Base-by-base conservation (phyloP, 2,113 vertebrate species). In the Dipodomys ordii region DNA sequence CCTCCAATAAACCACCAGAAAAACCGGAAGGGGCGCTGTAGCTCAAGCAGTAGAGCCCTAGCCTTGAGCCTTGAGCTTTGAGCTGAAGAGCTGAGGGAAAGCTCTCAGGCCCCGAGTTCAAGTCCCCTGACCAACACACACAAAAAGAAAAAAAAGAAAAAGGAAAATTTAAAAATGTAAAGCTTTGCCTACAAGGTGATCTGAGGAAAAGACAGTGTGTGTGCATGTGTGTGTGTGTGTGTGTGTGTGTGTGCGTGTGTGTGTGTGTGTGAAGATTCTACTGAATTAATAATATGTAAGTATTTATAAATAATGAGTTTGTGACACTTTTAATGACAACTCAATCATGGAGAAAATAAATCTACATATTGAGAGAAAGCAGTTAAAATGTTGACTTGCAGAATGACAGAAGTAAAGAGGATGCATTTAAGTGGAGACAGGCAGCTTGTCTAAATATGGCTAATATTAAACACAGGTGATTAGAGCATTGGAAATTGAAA, bases 391-490 rank as follows among this genome's bases (percentile, higher is more conserved):
- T 97, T 96, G 96, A 93, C 78, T 88, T 95, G 86, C 83, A 93
- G 97, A 95, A 92, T 98, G 98, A 98, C 96, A 97, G 96, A 97
- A 15, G 25, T 81, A 94, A 94, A 90, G 87, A 92, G 89, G 67
- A 89, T 76, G 68, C 80, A 27, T 98, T 80, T 89, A 93, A 97
- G 69, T 65, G 69, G 94, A 97, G 97, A 98, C 57, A 98, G 97
- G 85, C 97, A 98, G 97, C 97, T 98, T 98, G 98, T 98, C 98
- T 98, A 98, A 98, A 98, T 98, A 98, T 76, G 83, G 93, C 72
- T 97, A 96, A 96, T 97, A 97, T 96, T 98, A 98, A 98, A 96
- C 97, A 85, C 96, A 98, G 96, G 97, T 98, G 97, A 97, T 98
- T 93, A 98, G 94, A 97, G 95, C 97, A 97, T 96, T 98, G 98